These are phyloP conservation scores for Hedychridium roseum DNA, from an alignment of 2,888 invertebrate species.

Conservation along the genomic window DNA sequence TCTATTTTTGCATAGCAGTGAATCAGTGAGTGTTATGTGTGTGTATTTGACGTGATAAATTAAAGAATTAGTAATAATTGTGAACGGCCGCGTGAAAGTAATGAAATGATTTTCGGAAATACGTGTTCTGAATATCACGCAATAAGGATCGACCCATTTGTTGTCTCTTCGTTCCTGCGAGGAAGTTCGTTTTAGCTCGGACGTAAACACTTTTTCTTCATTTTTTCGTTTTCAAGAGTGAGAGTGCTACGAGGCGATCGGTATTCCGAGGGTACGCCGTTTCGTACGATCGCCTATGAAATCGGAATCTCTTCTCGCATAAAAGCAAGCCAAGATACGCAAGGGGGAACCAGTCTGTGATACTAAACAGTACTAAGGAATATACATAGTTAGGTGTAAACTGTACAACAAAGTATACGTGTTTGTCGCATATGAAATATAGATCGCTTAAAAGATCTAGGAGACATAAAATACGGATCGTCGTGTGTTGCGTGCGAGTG, in stretches of 20 bases:
- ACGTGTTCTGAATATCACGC: constrained; percentile 41
- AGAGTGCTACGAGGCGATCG: constrained; percentile 17
- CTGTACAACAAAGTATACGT: constrained; percentile 44
- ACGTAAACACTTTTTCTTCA: constrained; percentile 44
- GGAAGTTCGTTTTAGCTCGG: constrained; percentile 23
- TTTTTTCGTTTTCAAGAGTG: constrained; percentile 30
- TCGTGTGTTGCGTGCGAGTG: constrained; percentile 17
- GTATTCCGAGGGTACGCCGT: constrained; percentile 6
- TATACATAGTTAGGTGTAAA: constrained; percentile 45
- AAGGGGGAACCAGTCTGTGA: constrained; percentile 54
- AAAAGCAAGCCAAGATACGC: constrained; percentile 27
- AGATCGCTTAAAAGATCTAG: constrained; percentile 34
- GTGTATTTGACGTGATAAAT: constrained; percentile 57
- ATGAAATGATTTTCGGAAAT: constrained; percentile 50
- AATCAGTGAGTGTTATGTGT: constrained; percentile 58
- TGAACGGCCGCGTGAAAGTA: constrained; percentile 24
- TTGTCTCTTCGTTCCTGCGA: constrained; percentile 23
- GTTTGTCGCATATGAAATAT: constrained; percentile 35
- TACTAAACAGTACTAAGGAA: constrained; percentile 57
- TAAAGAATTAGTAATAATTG: constrained; percentile 38
- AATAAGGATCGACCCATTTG: constrained; percentile 24
- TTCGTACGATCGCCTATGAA: constrained; percentile 17
- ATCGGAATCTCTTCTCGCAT: constrained; percentile 19
- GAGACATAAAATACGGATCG: constrained; percentile 15
- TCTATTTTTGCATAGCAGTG: constrained; percentile 62